Conservation (phyloP, 2,888 invertebrate species). For the Trichogramma evanescens region DNA sequence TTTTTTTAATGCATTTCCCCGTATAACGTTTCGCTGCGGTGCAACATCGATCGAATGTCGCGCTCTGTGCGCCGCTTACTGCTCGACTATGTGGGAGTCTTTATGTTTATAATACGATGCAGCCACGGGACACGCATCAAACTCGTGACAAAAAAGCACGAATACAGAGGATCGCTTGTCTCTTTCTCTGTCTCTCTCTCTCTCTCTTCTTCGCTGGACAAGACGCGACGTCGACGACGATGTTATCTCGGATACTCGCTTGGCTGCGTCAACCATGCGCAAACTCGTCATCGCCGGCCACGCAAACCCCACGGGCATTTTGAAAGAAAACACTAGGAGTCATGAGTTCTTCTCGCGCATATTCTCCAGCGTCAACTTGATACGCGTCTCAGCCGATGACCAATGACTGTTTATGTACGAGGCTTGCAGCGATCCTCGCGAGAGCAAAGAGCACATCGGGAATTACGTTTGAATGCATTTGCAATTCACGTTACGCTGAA, state of each 20-base stretch:
- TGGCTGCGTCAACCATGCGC: slow-evolving; percentile 19
- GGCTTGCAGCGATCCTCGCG: background rate
- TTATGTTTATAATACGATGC: background rate
- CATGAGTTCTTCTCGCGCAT: slow-evolving; percentile 1
- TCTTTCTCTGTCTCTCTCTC: background rate
- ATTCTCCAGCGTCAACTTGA: background rate
- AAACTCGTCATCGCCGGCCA: slow-evolving; percentile 2
- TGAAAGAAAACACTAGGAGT: slow-evolving; percentile 23
- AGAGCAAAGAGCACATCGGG: background rate
- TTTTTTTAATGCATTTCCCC: no score
- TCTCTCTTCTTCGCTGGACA: background rate
- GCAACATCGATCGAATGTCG: no score
- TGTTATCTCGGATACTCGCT: slow-evolving; percentile 19
- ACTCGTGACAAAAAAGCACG: slow-evolving; percentile 16
- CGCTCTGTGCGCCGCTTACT: no score
- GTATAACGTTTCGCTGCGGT: no score
- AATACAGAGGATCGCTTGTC: background rate
- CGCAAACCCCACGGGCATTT: slow-evolving; percentile 19
- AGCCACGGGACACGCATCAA: background rate
- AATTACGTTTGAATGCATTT: slow-evolving; percentile 3
- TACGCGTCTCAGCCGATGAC: slow-evolving; percentile 11
- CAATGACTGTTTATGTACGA: background rate
- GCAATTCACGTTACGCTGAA: background rate
- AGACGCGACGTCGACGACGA: slow-evolving; percentile 19
- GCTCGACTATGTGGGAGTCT: no score